Conservation (phyloP, 2,888 invertebrate species). For the Agrilus mali region DNA sequence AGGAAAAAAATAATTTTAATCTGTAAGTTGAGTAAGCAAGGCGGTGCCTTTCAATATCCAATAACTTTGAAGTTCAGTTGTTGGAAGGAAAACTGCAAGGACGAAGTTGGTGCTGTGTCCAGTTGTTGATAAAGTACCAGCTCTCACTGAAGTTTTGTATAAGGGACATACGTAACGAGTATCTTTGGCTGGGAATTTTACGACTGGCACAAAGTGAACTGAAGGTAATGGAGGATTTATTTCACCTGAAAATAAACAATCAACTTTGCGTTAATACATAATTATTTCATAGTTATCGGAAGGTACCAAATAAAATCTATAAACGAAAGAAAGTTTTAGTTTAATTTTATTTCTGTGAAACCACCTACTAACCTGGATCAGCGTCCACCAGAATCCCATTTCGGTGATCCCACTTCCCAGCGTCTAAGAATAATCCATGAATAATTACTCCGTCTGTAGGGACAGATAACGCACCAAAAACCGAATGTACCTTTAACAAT, state of each 20-base stretch:
- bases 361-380: slow-evolving; percentile 43
- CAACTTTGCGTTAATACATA: too few species aligned
- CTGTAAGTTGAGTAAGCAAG: slow-evolving; percentile 67
- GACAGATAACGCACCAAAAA: slow-evolving; percentile 41
- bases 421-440: slow-evolving; percentile 78
- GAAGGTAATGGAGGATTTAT: slow-evolving; percentile 64
- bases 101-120: slow-evolving; percentile 92
- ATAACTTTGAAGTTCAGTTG: slow-evolving; percentile 50
- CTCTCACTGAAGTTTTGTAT: slow-evolving; percentile 79
- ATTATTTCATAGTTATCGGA: too few species aligned
- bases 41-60: slow-evolving; percentile 88
- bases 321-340: neutral
- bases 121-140: slow-evolving; percentile 78
- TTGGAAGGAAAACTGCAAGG: slow-evolving; percentile 60
- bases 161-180: slow-evolving; percentile 63
- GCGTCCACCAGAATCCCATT: slow-evolving; percentile 63
- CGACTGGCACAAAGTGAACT: slow-evolving; percentile 51
- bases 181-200: slow-evolving; percentile 45
- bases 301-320: too few species aligned
- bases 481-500: slow-evolving; percentile 26
- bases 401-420: slow-evolving; percentile 69
- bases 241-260: slow-evolving; percentile 42
- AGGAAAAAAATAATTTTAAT: slow-evolving; percentile 36
- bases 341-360: neutral
- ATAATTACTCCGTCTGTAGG: slow-evolving; percentile 60